phyloP scores from a whole-genome alignment of 2,797 vertebrate species.

The Argentina silus region DNA sequence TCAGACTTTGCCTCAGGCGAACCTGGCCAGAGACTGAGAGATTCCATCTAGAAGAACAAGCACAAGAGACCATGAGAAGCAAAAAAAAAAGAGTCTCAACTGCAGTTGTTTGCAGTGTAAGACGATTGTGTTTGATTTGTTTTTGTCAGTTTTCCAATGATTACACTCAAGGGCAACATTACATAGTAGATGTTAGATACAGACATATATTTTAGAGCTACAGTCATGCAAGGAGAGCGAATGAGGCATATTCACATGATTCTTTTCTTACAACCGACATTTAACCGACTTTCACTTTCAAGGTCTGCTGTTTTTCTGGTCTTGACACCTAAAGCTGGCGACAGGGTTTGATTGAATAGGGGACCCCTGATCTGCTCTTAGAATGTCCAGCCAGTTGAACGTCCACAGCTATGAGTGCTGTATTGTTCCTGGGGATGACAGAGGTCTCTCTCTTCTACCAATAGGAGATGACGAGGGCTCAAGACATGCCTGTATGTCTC shows the following conservation, averaged over 20 bases:
- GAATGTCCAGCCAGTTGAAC: not conserved
- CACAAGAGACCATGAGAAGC: not conserved
- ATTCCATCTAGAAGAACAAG: not conserved
- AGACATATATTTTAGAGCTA: too few relatives aligned
- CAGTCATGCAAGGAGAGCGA: too few relatives aligned
- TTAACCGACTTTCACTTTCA: too few relatives aligned
- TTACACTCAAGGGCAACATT: too few relatives aligned
- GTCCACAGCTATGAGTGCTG: not conserved
- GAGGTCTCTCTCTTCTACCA: slow-evolving; percentile 4
- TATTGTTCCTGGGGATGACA: not conserved
- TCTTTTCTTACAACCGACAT: too few relatives aligned
- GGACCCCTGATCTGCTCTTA: not conserved
- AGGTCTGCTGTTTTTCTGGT: not conserved
- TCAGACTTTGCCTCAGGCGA: not conserved
- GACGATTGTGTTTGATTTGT: too few relatives aligned
- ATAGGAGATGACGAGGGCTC: slow-evolving; percentile 15
- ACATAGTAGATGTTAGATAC: too few relatives aligned
- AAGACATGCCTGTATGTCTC: slow-evolving; percentile 9
- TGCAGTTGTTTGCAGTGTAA: too few relatives aligned
- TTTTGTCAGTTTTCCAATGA: too few relatives aligned
- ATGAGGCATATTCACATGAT: too few relatives aligned
- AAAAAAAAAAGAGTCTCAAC: too few relatives aligned
- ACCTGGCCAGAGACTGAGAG: not conserved
- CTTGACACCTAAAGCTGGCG: not conserved
- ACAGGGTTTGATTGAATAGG: not conserved